Conservation (phyloP, 2,113 vertebrate species). For the Crotalus horridus region DNA sequence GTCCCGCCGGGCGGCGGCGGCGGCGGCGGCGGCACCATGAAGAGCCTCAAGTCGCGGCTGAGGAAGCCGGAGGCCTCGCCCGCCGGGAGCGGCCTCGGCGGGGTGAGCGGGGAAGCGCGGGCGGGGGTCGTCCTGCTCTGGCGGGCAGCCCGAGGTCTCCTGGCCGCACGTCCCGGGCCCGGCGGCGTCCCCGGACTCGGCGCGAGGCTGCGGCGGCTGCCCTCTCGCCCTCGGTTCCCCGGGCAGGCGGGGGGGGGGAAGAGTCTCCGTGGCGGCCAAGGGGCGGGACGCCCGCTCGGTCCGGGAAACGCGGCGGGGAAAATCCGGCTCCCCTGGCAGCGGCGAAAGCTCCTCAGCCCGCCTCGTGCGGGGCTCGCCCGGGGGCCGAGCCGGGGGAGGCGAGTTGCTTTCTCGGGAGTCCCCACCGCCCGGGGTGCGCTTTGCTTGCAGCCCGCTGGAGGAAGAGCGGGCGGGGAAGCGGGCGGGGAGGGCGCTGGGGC, state of each 20-base stretch:
- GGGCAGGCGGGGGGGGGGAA: neutral
- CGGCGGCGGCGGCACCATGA: slow-evolving; percentile 69
- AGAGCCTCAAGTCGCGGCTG: slow-evolving; percentile 90
- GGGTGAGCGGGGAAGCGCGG: neutral
- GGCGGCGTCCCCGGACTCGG: neutral
- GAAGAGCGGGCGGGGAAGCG: neutral
- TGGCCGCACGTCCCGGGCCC: no score
- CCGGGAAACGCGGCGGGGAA: no score
- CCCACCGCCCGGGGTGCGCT: neutral
- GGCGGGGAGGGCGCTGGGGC: neutral
- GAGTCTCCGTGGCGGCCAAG: no score
- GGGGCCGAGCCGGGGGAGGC: no score
- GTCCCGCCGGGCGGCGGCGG: neutral
- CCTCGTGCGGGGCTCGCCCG: neutral
- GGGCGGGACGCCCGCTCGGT: neutral
- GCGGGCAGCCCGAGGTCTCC: neutral
- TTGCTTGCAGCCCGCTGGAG: neutral
- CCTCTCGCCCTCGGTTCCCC: neutral
- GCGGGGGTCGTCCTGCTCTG: neutral
- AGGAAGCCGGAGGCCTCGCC: slow-evolving; percentile 85
- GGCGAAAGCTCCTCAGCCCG: neutral
- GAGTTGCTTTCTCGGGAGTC: neutral
- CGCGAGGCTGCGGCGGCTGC: no score
- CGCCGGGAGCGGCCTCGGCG: neutral
- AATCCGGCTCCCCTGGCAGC: no score